Conservation (phyloP, 2,888 invertebrate genomes). For the Alitta virens region DNA sequence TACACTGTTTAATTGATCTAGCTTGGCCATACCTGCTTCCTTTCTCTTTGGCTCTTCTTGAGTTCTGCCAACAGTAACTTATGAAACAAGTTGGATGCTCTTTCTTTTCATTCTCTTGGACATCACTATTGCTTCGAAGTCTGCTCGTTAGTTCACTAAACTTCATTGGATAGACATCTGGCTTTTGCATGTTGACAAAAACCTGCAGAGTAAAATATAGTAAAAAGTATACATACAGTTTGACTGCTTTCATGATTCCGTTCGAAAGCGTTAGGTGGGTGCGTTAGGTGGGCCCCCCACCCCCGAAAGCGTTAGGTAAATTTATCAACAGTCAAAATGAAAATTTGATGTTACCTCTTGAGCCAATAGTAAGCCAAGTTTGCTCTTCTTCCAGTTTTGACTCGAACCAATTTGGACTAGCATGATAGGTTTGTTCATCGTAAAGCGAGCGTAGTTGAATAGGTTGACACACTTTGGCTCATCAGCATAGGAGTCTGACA, state of each 20-base stretch:
- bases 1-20: too few species aligned
- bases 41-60: constrained; percentile 41
- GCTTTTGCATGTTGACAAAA: constrained; percentile 39
- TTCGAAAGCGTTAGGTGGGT: too few species aligned
- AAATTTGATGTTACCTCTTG: constrained; percentile 37
- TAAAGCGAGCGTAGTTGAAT: constrained; percentile 45
- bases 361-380: constrained; percentile 40
- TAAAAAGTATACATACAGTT: too few species aligned
- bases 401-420: constrained; percentile 40
- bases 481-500: constrained; percentile 40
- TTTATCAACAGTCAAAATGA: too few species aligned
- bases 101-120: background rate
- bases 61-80: constrained; percentile 55
- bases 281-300: too few species aligned
- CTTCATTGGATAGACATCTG: constrained; percentile 41
- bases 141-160: constrained; percentile 40
- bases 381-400: constrained; percentile 43
- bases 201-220: constrained; percentile 2
- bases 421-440: constrained; percentile 40
- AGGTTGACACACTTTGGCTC: constrained; percentile 42
- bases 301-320: too few species aligned
- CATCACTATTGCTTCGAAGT: background rate
- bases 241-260: too few species aligned
- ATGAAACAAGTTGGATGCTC: constrained; percentile 36
- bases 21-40: constrained; percentile 47